Evolutionary conservation across 1,140 invertebrate genomes (phyloP).

Genomic region (Drosophila teissieri): DNA sequence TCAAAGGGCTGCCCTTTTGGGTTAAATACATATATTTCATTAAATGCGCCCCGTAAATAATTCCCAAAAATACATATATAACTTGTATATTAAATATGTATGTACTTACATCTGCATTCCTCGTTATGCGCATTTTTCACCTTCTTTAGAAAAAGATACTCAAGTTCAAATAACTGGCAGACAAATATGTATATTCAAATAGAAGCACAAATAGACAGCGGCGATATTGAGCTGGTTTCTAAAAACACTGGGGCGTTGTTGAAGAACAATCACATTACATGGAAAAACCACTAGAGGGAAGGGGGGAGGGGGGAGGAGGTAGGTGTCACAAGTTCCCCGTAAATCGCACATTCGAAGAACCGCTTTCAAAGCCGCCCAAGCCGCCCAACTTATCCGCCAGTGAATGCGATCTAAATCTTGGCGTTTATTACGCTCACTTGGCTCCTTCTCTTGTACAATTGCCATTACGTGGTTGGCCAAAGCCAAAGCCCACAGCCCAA

Average conservation of each 20-base stretch:
- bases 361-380: neutral
- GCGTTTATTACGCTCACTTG: conserved; percentile 79
- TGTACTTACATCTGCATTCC: too few species aligned
- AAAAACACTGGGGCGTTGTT: conserved; percentile 18
- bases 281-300: conserved; percentile 7
- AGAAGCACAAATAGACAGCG: conserved; percentile 10
- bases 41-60: conserved; percentile 7
- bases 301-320: too few species aligned
- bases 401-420: conserved; percentile 67
- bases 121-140: neutral
- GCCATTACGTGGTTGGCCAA: conserved; percentile 53
- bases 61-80: neutral
- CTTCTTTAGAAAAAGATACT: conserved; percentile 4
- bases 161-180: conserved; percentile 6
- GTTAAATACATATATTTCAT: neutral
- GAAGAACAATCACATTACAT: conserved; percentile 54
- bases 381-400: conserved; percentile 3
- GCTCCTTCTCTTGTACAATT: conserved; percentile 50
- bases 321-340: conserved; percentile 13
- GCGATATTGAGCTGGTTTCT: conserved; percentile 22
- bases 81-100: too few species aligned
- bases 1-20: conserved; percentile 46
- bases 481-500: neutral
- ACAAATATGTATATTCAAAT: conserved; percentile 7
- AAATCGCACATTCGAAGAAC: neutral